These are phyloP conservation scores for Sorex maritimensis DNA, from an alignment of 2,797 vertebrate genomes.

Conservation along the genomic window DNA sequence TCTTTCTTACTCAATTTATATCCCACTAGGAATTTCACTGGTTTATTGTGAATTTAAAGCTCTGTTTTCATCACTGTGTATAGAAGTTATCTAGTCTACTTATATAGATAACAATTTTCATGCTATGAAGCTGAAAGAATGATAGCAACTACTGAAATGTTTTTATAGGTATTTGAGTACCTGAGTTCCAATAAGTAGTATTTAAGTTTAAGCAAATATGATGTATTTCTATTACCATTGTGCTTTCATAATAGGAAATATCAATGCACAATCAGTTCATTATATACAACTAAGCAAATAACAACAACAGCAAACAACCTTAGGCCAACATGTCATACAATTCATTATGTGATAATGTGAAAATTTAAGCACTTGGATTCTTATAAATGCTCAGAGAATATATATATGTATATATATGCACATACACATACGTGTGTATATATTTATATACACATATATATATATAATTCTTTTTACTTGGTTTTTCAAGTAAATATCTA, in stretches of 20 bases:
- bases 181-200: slow-evolving; percentile 39
- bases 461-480: slow-evolving; percentile 35
- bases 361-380: slow-evolving; percentile 38
- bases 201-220: slow-evolving; percentile 11
- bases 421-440: no score
- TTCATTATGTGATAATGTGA: slow-evolving; percentile 61
- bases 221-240: slow-evolving; percentile 21
- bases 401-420: no score
- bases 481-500: slow-evolving; percentile 54
- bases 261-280: slow-evolving; percentile 15
- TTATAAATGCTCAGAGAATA: slow-evolving; percentile 38
- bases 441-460: not conserved
- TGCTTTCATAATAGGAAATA: slow-evolving; percentile 48
- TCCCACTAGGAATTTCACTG: not conserved
- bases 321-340: not conserved
- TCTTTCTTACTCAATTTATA: not conserved
- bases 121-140: slow-evolving; percentile 5
- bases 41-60: not conserved
- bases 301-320: not conserved
- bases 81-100: not conserved
- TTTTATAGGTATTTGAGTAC: not conserved
- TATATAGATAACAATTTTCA: not conserved
- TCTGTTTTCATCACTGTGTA: not conserved
- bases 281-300: slow-evolving; percentile 34
- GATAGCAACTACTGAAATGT: slow-evolving; percentile 43